Percentiles rank a stretch among this genome's conserved stretches.
Evolutionary conservation across 2,113 vertebrate species (phyloP).

Genomic region (Odontophorus gujanensis): DNA sequence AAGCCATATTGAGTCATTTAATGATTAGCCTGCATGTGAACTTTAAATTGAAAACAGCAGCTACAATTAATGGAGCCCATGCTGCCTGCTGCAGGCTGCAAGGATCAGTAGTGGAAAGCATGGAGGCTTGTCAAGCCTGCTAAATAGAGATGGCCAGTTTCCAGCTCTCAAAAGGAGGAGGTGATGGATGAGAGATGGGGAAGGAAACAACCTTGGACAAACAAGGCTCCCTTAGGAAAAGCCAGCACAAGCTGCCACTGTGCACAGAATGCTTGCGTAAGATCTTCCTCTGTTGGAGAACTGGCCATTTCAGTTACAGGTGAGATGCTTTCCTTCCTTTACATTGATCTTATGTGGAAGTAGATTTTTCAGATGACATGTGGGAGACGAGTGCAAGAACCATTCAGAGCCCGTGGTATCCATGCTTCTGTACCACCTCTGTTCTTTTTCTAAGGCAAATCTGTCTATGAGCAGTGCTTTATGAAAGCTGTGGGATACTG

Average conservation of each 20-base stretch:
- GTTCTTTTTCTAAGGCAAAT: background rate
- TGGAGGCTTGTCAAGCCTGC: conserved; percentile 18
- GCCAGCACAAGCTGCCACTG: background rate
- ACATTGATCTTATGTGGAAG: background rate
- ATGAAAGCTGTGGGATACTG: background rate
- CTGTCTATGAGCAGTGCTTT: background rate
- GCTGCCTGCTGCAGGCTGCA: conserved; percentile 15
- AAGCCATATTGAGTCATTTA: conserved; percentile 15
- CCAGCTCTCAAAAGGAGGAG: conserved; percentile 27
- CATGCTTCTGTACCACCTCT: background rate
- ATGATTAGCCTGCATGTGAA: conserved; percentile 42
- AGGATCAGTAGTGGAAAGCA: background rate
- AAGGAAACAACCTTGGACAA: conserved; percentile 32
- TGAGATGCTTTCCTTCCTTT: background rate
- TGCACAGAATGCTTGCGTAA: background rate
- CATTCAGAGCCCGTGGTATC: background rate
- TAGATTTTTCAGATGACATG: background rate
- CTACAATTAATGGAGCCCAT: conserved; percentile 27
- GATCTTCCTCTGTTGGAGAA: background rate
- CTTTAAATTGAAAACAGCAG: conserved; percentile 60
- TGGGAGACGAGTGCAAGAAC: background rate
- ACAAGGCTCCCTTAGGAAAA: background rate
- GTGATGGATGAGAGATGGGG: conserved; percentile 37
- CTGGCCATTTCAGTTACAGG: background rate
- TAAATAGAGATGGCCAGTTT: conserved; percentile 28